Evolutionary conservation across 2,888 invertebrate genomes (phyloP).

Genomic region (Choristoneura rosaceana): DNA sequence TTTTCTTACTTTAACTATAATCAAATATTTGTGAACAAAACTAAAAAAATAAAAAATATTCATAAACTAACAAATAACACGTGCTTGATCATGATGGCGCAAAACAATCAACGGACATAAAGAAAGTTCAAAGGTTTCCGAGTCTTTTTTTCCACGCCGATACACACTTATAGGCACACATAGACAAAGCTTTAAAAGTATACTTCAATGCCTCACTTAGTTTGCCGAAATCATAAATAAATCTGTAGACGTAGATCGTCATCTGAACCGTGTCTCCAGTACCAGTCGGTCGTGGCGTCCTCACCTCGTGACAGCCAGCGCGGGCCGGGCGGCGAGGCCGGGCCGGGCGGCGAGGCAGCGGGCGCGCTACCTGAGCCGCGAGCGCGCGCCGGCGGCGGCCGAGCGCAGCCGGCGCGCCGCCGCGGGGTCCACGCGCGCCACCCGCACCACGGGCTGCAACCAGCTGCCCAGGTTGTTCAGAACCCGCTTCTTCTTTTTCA

Average conservation of each 20-base stretch:
- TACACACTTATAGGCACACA: background rate
- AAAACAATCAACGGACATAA: background rate
- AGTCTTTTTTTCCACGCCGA: background rate
- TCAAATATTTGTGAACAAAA: no score
- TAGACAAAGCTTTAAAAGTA: background rate
- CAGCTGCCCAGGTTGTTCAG: constrained; percentile 69
- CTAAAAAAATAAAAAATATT: background rate
- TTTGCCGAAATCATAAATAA: background rate
- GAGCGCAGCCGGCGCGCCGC: constrained; percentile 69
- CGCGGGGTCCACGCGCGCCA: constrained; percentile 86
- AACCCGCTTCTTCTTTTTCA: constrained; percentile 64
- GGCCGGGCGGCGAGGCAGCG: background rate
- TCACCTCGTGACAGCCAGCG: no score
- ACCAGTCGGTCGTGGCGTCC: no score
- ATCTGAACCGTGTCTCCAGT: background rate
- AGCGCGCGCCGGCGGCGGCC: constrained; percentile 54
- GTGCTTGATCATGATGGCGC: background rate
- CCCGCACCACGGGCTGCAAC: constrained; percentile 88
- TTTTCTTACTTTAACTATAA: no score
- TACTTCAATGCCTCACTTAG: background rate
- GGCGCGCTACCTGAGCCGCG: constrained; percentile 63
- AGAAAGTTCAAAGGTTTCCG: background rate
- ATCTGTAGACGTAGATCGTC: background rate
- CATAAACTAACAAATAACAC: background rate
- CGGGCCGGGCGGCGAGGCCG: no score